Base-by-base conservation (phyloP, 2,888 invertebrate species). In the Pterostichus niger region DNA sequence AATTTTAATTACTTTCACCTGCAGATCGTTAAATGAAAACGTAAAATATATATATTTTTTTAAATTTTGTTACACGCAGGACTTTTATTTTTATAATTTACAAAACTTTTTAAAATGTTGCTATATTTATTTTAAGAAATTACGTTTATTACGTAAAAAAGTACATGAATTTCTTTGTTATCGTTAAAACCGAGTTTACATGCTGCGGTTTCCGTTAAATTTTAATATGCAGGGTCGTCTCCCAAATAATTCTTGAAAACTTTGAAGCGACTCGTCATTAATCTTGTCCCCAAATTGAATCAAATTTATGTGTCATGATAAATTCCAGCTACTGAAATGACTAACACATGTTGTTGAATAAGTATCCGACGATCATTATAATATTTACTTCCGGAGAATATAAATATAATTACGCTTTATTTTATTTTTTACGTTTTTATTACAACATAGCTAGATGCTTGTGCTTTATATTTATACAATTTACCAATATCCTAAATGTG, bases 201-300 rank as follows among this genome's bases (percentile, higher is more conserved):
- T 59, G 52, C 9, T 75, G 49, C 15, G 49, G 54, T 75, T 75
- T 75, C 54, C 75, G 52, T 75, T 75, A 33, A 75, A 11, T 17
- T 49, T 31, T 11, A 9, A 31, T 13, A 31, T 24, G 2, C 35
- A 64, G 64, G 15, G 64, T 24, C 17, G 56, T 15, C 13, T 49
- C 13, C 6, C 11, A 2, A 17, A 13, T 17, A 56, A 56, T 13
- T 56, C 56, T 56, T 6, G 17, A 56, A 6, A 56, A 17, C 9
- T 40, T 40, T 6, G 9, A 40, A 40, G 40, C 52, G 52, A 11
- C 31, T 35, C 64, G 15, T 33, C 40, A 64, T 64, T 64, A 35
- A 33, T 64, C 40, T 64, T 35, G 64, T 64, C 31, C 40, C 40
- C 40, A 40, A 40, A 52, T 52, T 33, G 33, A 64, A 64, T 59